phyloP scores from a whole-genome alignment of 1,140 invertebrate species.

The Araneus ventricosus region DNA sequence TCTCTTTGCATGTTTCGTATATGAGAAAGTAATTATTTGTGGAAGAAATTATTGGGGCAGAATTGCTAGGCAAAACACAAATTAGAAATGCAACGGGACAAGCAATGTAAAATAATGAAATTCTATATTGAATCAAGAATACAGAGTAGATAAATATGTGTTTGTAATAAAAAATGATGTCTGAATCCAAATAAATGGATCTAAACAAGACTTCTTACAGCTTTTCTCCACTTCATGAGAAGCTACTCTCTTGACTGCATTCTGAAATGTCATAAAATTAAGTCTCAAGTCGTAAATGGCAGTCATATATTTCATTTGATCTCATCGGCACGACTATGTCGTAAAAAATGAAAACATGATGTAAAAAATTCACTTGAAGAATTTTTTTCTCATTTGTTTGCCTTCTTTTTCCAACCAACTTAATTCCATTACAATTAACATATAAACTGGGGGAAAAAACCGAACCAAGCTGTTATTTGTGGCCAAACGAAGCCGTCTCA shows the following conservation, averaged over 20 bases:
- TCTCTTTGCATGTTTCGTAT: no score
- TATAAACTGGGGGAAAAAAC: constrained; percentile 23
- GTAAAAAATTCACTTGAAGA: constrained; percentile 37
- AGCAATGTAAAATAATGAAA: background rate
- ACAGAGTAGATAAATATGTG: background rate
- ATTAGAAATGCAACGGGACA: no score
- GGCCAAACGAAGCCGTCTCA: background rate
- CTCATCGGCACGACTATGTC: constrained; percentile 45
- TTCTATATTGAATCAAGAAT: background rate
- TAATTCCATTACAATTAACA: constrained; percentile 48
- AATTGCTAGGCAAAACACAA: no score
- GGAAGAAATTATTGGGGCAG: no score
- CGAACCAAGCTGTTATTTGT: background rate
- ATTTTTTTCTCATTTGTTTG: background rate
- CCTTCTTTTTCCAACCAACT: background rate
- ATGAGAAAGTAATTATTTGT: no score
- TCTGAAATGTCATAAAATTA: constrained; percentile 44
- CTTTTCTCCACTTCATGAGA: constrained; percentile 33
- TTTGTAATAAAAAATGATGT: background rate
- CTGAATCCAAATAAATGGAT: background rate
- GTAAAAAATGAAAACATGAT: constrained; percentile 34
- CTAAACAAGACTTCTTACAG: background rate
- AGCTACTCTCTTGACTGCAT: background rate
- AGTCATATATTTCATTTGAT: constrained; percentile 59
- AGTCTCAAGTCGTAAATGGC: constrained; percentile 62